Conservation (phyloP, 2,113 vertebrate genomes). For the Campylomormyrus numenius region DNA sequence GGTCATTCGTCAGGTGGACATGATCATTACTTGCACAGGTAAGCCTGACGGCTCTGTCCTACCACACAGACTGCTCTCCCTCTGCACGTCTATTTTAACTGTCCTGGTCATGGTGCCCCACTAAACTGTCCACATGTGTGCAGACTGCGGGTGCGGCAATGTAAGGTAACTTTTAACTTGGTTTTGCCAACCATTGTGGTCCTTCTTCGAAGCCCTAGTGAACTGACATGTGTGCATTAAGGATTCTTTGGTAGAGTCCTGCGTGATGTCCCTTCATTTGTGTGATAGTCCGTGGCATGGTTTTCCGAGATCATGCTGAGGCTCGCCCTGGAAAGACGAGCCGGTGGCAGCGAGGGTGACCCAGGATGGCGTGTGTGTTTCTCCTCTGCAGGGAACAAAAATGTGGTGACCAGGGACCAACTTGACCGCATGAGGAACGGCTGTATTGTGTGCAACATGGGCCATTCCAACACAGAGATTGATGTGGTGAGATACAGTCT, state of each 20-base stretch:
- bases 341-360: neutral
- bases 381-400: slow-evolving; percentile 80
- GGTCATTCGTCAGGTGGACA: slow-evolving; percentile 92
- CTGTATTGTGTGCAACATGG: slow-evolving; percentile 98
- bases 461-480: slow-evolving; percentile 96
- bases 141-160: neutral
- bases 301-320: neutral
- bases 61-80: neutral
- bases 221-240: neutral
- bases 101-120: neutral
- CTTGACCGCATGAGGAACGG: slow-evolving; percentile 97
- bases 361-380: neutral
- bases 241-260: slow-evolving; percentile 10
- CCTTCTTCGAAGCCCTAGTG: neutral
- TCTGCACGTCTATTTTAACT: neutral
- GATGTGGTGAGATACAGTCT: slow-evolving; percentile 75
- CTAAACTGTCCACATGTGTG: neutral
- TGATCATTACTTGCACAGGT: slow-evolving; percentile 99
- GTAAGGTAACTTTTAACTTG: neutral
- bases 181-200: neutral
- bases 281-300: neutral
- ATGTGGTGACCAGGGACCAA: slow-evolving; percentile 90
- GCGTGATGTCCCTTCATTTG: neutral
- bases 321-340: slow-evolving; percentile 2
- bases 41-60: slow-evolving; percentile 17